phyloP scores from a whole-genome alignment of 2,888 invertebrate species.

The Plusia festucae region DNA sequence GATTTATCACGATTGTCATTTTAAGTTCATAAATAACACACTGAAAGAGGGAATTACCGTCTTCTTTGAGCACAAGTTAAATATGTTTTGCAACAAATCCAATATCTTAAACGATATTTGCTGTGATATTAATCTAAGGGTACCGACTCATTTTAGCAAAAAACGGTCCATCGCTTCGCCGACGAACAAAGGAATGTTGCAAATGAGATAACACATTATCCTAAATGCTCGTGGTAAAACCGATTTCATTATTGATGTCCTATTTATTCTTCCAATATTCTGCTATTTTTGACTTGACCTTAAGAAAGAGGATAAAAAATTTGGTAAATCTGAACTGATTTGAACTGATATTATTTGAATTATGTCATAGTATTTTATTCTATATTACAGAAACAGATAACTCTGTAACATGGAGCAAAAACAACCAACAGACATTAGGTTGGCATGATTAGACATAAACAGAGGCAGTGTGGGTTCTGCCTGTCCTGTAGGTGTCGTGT shows the following conservation, averaged over 20 bases:
- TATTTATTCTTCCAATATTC: constrained; percentile 30
- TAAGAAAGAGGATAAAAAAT: constrained; percentile 11
- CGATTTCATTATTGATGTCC: constrained; percentile 10
- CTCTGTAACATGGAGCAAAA: neutral
- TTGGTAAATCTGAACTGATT: neutral
- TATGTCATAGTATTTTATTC: no score
- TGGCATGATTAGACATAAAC: neutral
- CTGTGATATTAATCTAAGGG: neutral
- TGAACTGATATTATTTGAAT: neutral
- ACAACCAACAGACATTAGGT: neutral
- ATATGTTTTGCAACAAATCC: neutral
- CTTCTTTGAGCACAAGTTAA: neutral
- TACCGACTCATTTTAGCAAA: neutral
- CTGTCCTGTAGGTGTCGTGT: constrained; percentile 3
- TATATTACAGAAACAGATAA: no score
- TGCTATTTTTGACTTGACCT: constrained; percentile 12
- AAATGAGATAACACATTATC: constrained; percentile 62
- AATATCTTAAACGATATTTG: neutral
- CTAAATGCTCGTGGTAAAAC: constrained; percentile 37
- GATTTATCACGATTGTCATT: neutral
- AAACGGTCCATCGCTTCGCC: constrained; percentile 11
- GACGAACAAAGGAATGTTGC: constrained; percentile 49
- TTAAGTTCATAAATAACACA: neutral
- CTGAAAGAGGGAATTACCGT: neutral
- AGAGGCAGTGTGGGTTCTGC: neutral